Evolutionary conservation across 2,888 invertebrate species (phyloP).

Genomic region (Dicyrtoma fusca): DNA sequence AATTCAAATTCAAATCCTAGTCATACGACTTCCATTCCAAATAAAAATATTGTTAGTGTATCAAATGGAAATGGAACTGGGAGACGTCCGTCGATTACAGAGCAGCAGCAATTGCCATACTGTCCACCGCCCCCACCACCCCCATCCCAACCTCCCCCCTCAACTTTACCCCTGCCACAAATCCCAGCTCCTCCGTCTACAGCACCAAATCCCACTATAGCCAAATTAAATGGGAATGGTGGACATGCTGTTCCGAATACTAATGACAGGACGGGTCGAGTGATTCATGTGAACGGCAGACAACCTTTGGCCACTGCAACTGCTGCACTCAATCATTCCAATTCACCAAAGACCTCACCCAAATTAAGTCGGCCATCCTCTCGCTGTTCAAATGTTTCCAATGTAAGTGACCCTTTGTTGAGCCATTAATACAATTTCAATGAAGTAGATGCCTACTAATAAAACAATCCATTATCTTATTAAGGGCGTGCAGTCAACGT

Average conservation of each 20-base stretch:
- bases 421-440: too few relatives aligned
- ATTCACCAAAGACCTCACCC: slow-evolving; percentile 59
- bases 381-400: slow-evolving; percentile 62
- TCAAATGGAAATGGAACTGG: slow-evolving; percentile 6
- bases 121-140: slow-evolving; percentile 60
- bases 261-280: not conserved
- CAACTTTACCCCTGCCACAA: slow-evolving; percentile 50
- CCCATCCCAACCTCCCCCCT: slow-evolving; percentile 58
- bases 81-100: slow-evolving; percentile 29
- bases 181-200: not conserved
- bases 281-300: slow-evolving; percentile 9
- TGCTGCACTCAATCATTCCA: slow-evolving; percentile 15
- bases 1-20: too few relatives aligned
- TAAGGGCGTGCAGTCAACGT: slow-evolving; percentile 54
- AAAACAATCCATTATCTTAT: slow-evolving; percentile 6
- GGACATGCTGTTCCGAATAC: not conserved
- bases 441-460: too few relatives aligned
- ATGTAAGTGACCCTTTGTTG: slow-evolving; percentile 61
- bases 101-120: slow-evolving; percentile 60
- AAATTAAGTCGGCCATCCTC: slow-evolving; percentile 64
- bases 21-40: too few relatives aligned
- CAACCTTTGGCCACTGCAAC: slow-evolving; percentile 20
- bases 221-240: slow-evolving; percentile 17
- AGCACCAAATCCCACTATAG: not conserved
- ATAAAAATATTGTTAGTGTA: not conserved